Base-by-base conservation (phyloP, 2,888 invertebrate species). In the Abrostola tripartita region DNA sequence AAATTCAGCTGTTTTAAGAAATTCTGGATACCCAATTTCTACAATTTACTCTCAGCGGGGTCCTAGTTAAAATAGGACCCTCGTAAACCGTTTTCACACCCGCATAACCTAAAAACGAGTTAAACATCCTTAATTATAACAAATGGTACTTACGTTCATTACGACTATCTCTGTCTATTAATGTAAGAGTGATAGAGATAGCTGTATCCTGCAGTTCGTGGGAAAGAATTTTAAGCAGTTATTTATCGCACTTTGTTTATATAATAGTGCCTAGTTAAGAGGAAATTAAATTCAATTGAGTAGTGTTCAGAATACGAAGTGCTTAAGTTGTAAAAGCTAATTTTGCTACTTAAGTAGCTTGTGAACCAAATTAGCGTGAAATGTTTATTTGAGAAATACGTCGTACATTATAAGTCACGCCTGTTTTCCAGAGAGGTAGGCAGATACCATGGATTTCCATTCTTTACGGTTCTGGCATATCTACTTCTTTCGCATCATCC, bases 101-200 rank as follows among this genome's bases (percentile, higher is more conserved):
- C 78, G 78, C 78, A 78, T 78, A 74, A 65, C 71, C 76, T 65
- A 78, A 76, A 78, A 78, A 74, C 76, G 76, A 78, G 76, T 78
- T 78, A 74, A 78, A 56, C 12, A 14, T 51, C 35, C 61, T 78
- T 76, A 74, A 78, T 78, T 78, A 76, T 76, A 70, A 78, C 79
- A 72, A 78, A 78, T 78, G 78, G 68, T 51, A 64, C 61, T 54
- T 0, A 40, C 0, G 7, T 52, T 60, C 24, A 70, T 74, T 73
- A 70, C 35, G 6, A 8, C 10, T 53, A 42, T 65, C 76, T 67
- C 65, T 61, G 7, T 78, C 41, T 64, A 47, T 61, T 58, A 58
- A 44, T 6, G 0, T 54, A 66, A 11, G 55, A 65, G 53, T 50
- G 62, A 80, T 60, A 44, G 52, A 38, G 69, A 80, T 36, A 47